phyloP scores from a whole-genome alignment of 2,797 vertebrate genomes.

The Chiroxiphia lanceolata region DNA sequence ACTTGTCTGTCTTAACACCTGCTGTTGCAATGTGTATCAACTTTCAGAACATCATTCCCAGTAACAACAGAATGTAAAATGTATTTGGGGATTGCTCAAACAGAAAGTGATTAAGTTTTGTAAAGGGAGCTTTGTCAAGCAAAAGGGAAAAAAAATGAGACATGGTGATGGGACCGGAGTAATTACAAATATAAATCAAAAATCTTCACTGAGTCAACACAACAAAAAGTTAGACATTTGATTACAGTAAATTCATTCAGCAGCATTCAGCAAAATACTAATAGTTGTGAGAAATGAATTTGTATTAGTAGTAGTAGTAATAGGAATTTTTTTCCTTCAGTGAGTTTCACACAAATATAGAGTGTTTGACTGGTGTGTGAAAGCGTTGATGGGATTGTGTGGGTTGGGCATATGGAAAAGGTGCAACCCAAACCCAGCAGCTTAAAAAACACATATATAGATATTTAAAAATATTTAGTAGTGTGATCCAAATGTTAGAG shows the following conservation, averaged over 20 bases:
- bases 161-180: neutral
- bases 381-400: conserved; percentile 68
- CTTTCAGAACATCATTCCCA: conserved; percentile 48
- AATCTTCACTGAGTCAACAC: conserved; percentile 16
- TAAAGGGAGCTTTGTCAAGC: conserved; percentile 34
- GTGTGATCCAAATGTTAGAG: conserved; percentile 60
- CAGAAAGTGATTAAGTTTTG: conserved; percentile 47
- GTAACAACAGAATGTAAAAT: conserved; percentile 61
- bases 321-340: conserved; percentile 58
- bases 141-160: neutral
- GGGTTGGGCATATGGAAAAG: conserved; percentile 68
- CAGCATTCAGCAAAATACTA: conserved; percentile 18
- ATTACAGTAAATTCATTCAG: conserved; percentile 45
- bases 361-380: conserved; percentile 71
- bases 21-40: conserved; percentile 58
- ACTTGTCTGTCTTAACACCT: conserved; percentile 64
- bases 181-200: conserved; percentile 40
- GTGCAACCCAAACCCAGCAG: conserved; percentile 69
- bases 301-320: conserved; percentile 69
- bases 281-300: conserved; percentile 65
- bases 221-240: conserved; percentile 11
- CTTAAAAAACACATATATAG: conserved; percentile 70
- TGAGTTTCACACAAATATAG: conserved; percentile 70
- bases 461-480: conserved; percentile 62
- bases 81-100: conserved; percentile 31